Base-by-base conservation (phyloP, 2,797 vertebrate genomes). In the Eupleurogrammus muticus region DNA sequence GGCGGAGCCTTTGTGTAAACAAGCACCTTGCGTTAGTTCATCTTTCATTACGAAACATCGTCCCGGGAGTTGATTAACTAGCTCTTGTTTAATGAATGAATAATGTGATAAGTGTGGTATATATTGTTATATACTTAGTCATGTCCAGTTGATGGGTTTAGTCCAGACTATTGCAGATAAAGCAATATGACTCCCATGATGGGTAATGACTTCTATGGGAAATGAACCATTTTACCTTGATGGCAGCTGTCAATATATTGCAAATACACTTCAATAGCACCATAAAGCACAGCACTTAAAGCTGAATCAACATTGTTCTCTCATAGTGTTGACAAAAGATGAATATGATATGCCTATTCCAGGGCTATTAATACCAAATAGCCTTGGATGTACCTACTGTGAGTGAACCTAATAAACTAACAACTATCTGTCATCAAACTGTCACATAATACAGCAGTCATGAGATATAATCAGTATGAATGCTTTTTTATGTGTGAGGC, bases 61-160 rank as follows among this genome's bases (percentile, higher is more conserved):
- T 75, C 54, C 54, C n/a, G 48, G 60, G 75, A 85, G 62, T 73
- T 75, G 70, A 87, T 79, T 59, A 77, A 81, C 77, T 32, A 73
- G 36, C 81, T 66, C 24, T 56, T 34, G 36, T 74, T 75, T 72
- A 79, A 83, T 85, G 52, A 79, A 84, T 82, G 66, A 77, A 83
- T 80, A 77, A 81, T 80, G 57, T n/a, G n/a, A n/a, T n/a, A 76
- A 49, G 66, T n/a, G n/a, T n/a, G n/a, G n/a, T n/a, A n/a, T n/a
- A n/a, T n/a, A 62, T 19, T 17, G 38, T 49, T 23, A 59, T 76
- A 56, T 40, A 63, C 50, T 65, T 65, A 61, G 40, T 35, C 0
- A 13, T 56, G 47, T 71, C 65, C 20, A 13, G 6, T 49, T 58
- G 13, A 64, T 12, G 21, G 20, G 54, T 78, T 74, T 51, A n/a